Base-by-base conservation (phyloP, 2,113 vertebrate species). In the Brachypteracias leptosomus region DNA sequence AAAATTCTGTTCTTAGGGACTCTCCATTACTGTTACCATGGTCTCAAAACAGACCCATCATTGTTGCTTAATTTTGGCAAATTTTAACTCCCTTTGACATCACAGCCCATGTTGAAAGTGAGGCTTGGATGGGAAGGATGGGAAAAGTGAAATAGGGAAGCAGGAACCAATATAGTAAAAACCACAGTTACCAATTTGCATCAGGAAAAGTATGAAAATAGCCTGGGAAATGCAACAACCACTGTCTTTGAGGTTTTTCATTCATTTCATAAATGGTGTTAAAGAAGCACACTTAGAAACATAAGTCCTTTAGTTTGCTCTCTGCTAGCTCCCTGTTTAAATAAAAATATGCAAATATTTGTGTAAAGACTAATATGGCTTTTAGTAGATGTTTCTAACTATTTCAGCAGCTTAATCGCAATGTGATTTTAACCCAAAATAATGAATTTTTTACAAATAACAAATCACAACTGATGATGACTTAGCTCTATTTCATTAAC, bases 311-410 rank as follows among this genome's bases (percentile, higher is more conserved):
- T 42, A 74, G 8, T 93, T 86, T 80, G 9, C 31, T 84, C 14
- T 77, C 31, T 33, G 36, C 21, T 68, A 61, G 52, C 26, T 81
- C 13, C 58, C 40, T 77, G 33, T 70, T 92, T 90, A 90, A 85
- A 93, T 25, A 74, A 76, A 90, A 84, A 46, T 51, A 81, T 9
- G 33, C 47, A 92, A 85, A 84, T 71, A 83, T 88, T 94, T 95
- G 15, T 80, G 10, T 59, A 87, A 59, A 72, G 78, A 38, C 19
- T 83, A 33, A 61, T 73, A 67, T 0, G 7, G 8, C 17, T 85
- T 91, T 94, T 93, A 54, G 21, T 54, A 54, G 36, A 49, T 62
- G 3, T 84, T 89, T 73, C 66, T 75, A 77, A 70, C 54, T 76
- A 49, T 83, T 81, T 89, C 80, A 92, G 42, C 31, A 84, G 42